Evolutionary conservation across 2,113 vertebrate species (phyloP).

Genomic region (Saccopteryx leptura): DNA sequence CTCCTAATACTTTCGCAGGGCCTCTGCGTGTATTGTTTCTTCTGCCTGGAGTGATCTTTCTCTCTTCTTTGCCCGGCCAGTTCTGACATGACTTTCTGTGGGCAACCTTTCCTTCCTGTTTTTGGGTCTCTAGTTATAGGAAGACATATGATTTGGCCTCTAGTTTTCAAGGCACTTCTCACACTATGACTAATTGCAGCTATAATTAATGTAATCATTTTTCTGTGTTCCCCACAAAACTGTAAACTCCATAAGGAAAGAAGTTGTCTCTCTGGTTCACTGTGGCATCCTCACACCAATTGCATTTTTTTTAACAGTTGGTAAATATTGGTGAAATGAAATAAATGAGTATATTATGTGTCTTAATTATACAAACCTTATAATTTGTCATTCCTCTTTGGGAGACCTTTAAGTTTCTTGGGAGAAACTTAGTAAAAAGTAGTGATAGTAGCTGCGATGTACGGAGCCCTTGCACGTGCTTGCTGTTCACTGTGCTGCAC

Average conservation of each 20-base stretch:
- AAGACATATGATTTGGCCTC: neutral
- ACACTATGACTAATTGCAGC: neutral
- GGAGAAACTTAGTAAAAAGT: conserved; percentile 47
- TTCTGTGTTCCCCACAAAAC: neutral
- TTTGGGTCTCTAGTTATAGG: neutral
- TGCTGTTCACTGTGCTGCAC: neutral
- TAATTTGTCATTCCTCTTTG: conserved; percentile 44
- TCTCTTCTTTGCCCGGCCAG: neutral
- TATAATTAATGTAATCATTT: neutral
- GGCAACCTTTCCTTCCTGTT: neutral
- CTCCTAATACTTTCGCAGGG: neutral
- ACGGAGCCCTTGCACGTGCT: neutral
- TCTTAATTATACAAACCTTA: conserved; percentile 47
- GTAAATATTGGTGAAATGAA: conserved; percentile 65
- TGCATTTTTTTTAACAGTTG: conserved; percentile 3
- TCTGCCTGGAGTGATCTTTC: neutral
- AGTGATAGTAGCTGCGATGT: neutral
- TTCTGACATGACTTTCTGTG: neutral
- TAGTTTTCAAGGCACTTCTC: neutral
- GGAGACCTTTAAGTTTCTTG: conserved; percentile 45
- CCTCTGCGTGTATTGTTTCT: neutral
- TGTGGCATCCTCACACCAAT: neutral
- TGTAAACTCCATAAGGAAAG: neutral
- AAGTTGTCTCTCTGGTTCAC: neutral
- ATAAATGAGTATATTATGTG: neutral